These are phyloP conservation scores for Thumatha senex DNA, from an alignment of 2,888 invertebrate genomes.

Conservation along the genomic window DNA sequence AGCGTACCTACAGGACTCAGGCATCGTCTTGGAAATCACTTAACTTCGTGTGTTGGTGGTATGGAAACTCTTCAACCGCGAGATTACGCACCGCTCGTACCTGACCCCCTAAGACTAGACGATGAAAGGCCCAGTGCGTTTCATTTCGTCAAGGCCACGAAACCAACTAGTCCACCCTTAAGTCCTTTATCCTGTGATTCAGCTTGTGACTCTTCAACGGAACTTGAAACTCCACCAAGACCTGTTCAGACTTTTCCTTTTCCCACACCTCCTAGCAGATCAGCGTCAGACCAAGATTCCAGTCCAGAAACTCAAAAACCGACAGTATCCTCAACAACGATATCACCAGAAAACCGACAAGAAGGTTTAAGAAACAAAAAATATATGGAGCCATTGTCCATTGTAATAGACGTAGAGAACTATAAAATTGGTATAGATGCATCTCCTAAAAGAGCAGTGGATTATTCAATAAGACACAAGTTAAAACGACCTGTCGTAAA, in stretches of 20 bases:
- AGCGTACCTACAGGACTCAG: slow-evolving; percentile 84
- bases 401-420: slow-evolving; percentile 77
- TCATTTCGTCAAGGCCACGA: slow-evolving; percentile 67
- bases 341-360: slow-evolving; percentile 70
- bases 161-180: slow-evolving; percentile 86
- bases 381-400: slow-evolving; percentile 74
- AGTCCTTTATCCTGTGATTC: slow-evolving; percentile 89
- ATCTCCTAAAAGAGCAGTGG: slow-evolving; percentile 75
- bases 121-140: slow-evolving; percentile 74
- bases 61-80: slow-evolving; percentile 66
- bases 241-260: slow-evolving; percentile 71
- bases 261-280: slow-evolving; percentile 84
- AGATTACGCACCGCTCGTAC: slow-evolving; percentile 81
- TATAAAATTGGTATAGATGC: slow-evolving; percentile 78
- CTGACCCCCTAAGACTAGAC: slow-evolving; percentile 77
- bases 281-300: slow-evolving; percentile 81
- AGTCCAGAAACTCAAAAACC: slow-evolving; percentile 79
- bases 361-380: slow-evolving; percentile 63
- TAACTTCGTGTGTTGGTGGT: slow-evolving; percentile 85
- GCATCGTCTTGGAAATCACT: slow-evolving; percentile 86
- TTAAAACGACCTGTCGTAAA: slow-evolving; percentile 65
- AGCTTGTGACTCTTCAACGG: slow-evolving; percentile 85
- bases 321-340: slow-evolving; percentile 81
- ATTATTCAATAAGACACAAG: slow-evolving; percentile 73
- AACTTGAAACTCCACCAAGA: slow-evolving; percentile 79